Evolutionary conservation across 2,888 invertebrate genomes (phyloP).

Genomic region (Smittia sp.): DNA sequence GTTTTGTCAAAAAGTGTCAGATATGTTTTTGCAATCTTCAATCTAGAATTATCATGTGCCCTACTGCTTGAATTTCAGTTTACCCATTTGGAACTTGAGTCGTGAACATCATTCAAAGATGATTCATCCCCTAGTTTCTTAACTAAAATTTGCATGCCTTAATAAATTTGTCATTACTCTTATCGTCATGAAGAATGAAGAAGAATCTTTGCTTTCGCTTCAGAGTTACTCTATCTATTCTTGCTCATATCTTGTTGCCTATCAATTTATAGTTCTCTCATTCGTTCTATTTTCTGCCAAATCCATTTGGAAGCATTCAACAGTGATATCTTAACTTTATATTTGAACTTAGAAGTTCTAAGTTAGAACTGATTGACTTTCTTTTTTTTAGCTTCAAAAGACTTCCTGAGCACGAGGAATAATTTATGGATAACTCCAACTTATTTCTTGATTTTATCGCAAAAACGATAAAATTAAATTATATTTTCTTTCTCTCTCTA

Average conservation of each 20-base stretch:
- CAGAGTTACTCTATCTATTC: conserved; percentile 33
- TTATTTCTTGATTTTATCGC: conserved; percentile 8
- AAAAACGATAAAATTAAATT: conserved; percentile 36
- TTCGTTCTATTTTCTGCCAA: not conserved
- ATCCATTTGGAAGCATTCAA: conserved; percentile 32
- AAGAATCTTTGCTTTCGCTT: not conserved
- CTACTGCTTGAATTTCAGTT: no score
- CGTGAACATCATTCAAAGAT: no score
- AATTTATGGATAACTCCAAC: not conserved
- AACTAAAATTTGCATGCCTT: conserved; percentile 39
- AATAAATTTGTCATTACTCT: conserved; percentile 35
- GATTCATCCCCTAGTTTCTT: no score
- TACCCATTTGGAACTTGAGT: no score
- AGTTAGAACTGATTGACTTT: no score
- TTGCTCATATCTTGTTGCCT: conserved; percentile 38
- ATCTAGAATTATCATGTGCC: no score
- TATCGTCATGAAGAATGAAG: not conserved
- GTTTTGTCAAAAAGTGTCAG: no score
- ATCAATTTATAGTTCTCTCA: conserved; percentile 40
- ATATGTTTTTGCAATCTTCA: no score
- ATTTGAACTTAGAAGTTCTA: no score
- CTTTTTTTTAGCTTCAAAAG: no score
- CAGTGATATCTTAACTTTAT: not conserved
- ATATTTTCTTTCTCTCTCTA: conserved; percentile 26
- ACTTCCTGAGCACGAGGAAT: no score